Conservation (phyloP, 1,140 invertebrate genomes). For the Globodera ellingtonae region DNA sequence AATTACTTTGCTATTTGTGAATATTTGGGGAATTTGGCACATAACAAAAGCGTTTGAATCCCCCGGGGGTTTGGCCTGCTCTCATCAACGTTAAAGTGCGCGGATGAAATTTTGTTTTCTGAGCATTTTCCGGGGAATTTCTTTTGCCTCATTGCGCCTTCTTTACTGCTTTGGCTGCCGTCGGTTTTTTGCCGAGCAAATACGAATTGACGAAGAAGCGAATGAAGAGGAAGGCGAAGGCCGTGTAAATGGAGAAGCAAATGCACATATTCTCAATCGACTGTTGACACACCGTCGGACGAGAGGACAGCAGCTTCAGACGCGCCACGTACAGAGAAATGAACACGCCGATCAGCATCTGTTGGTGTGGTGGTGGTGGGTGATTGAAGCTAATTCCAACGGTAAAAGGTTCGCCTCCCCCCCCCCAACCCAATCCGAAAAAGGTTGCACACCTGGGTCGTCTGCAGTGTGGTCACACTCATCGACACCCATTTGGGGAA, state of each 20-base stretch:
- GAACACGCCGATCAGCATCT: conserved; percentile 88
- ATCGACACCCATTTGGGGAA: conserved; percentile 82
- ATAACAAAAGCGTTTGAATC: neutral
- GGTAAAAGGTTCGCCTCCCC: neutral
- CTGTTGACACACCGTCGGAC: conserved; percentile 34
- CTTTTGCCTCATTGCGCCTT: conserved; percentile 7
- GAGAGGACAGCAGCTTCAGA: conserved; percentile 42
- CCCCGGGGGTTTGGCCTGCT: neutral
- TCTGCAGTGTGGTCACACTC: conserved; percentile 86
- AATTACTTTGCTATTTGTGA: no score
- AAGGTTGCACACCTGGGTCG: conserved; percentile 72
- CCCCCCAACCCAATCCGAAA: neutral
- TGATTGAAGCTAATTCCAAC: neutral
- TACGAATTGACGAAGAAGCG: conserved; percentile 40
- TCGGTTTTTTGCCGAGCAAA: conserved; percentile 9
- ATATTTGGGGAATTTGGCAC: neutral
- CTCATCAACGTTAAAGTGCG: conserved; percentile 4
- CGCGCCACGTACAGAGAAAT: conserved; percentile 75
- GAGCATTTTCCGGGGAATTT: neutral
- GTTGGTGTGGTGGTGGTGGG: neutral
- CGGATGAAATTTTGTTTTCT: conserved; percentile 14
- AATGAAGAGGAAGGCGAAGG: conserved; percentile 42
- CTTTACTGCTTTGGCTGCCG: conserved; percentile 4
- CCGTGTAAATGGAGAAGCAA: conserved; percentile 40
- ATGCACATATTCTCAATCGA: conserved; percentile 34